Evolutionary conservation across 2,888 invertebrate species (phyloP), one percentile per base, ranked within the genome.

Genomic region (Amphimallon solstitiale): DNA sequence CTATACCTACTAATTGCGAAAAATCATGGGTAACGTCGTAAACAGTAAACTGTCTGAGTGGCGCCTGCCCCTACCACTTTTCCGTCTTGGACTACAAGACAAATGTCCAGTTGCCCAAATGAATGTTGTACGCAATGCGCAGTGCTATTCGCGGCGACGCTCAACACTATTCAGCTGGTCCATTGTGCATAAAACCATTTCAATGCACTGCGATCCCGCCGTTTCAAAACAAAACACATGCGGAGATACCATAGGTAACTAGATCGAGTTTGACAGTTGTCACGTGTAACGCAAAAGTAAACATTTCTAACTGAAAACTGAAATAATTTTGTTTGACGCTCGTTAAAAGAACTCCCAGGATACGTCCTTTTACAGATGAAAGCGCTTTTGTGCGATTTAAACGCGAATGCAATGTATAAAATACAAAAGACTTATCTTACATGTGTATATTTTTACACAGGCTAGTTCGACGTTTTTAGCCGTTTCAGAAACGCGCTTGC

Each of bases 161-260:
- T 63, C 69, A 54, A 52, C 66, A 74, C 70, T n/a, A 72, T 56
- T 73, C 63, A 65, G 67, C 72, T 81, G 81, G 79, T 65, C 80
- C 72, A 80, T 78, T 77, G 78, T 74, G 78, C 78, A 79, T 79
- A 81, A 79, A 82, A 80, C 80, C 79, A 82, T 82, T 82, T 81
- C 80, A 82, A 81, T 82, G 82, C 81, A 80, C 78, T 78, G 80
- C 78, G 79, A 81, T 81, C 79, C 80, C 81, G 81, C 80, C 80
- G 81, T 81, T 81, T 82, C 81, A 82, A 82, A 82, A 82, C 82
- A 82, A 82, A 82, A 82, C 82, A 81, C 81, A 82, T 82, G 81
- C 81, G 79, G 79, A 80, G 80, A 80, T 80, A 77, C 77, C 80
- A 80, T 79, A 82, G 80, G 81, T 80, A 81, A 81, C 80, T 78